Base-by-base conservation (phyloP, 2,888 invertebrate species). In the Seladonia tumulorum region DNA sequence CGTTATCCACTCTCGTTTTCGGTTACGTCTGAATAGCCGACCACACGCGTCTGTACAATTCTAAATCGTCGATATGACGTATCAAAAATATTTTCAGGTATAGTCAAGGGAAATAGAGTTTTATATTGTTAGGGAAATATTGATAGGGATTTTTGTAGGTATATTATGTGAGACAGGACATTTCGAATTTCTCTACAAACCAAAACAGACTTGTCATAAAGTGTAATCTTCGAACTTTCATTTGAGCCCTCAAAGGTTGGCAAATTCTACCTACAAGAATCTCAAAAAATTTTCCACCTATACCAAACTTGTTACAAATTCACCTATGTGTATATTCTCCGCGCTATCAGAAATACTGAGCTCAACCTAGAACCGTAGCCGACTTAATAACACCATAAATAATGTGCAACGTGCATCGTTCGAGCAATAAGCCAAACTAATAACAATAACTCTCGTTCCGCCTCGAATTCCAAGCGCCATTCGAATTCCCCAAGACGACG, bases 1-100 rank as follows among this genome's bases (percentile, higher is more conserved):
- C n/a, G 45, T n/a, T 60, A 70, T 53, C 72, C 35, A 8, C 29
- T 29, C 18, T 35, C 75, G 29, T 84, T 82, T 60, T 47, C 42
- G 71, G 68, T 22, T 22, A 10, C 16, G 1, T 5, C 16, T 14
- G 14, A 25, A 60, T 16, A 25, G 14, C 22, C 7, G 53, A 7
- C 22, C 2, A 53, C 18, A 0, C 5, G 5, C 22, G 18, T 25
- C 60, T 60, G 29, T n/a, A 25, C 14, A 25, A 25, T 25, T 60
- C 14, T 5, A 25, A 25, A 60, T 60, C 25, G 5, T 60, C 25
- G 60, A 25, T 8, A 2, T 14, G 60, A 60, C 14, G 16, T 25
- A 16, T 53, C 22, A 53, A 22, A 53, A 53, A 22, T 53, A 53
- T 22, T 22, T 49, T 8, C 49, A 22, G 7, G 7, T 7, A 22